Percentiles rank a stretch among this genome's conserved stretches.
phyloP scores from a whole-genome alignment of 2,888 invertebrate species.

The Dicyrtoma fusca region DNA sequence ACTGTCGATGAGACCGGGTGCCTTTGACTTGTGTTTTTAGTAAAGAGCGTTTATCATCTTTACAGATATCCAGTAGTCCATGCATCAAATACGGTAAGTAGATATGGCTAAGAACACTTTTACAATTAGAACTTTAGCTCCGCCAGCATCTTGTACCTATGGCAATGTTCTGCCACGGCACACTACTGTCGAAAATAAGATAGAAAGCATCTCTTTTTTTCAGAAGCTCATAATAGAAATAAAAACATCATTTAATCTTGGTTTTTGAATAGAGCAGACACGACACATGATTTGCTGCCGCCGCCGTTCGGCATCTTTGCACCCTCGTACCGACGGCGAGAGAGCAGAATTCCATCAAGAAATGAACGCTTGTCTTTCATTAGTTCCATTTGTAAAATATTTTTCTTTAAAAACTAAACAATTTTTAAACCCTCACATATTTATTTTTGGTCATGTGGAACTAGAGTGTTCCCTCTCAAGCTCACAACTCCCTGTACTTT shows the following conservation, averaged over 20 bases:
- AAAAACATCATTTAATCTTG: slow-evolving; percentile 37
- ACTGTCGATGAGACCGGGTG: slow-evolving; percentile 30
- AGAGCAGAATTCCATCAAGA: slow-evolving; percentile 4
- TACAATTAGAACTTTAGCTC: no score
- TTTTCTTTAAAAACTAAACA: no score
- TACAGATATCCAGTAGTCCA: neutral
- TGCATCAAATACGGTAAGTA: neutral
- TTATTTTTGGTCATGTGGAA: no score
- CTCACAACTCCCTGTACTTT: no score
- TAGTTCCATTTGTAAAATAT: slow-evolving; percentile 5
- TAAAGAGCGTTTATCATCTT: neutral
- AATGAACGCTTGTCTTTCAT: slow-evolving; percentile 29
- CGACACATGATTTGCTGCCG: slow-evolving; percentile 26
- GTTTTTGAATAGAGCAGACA: slow-evolving; percentile 24
- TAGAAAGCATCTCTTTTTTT: slow-evolving; percentile 32
- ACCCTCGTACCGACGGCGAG: neutral
- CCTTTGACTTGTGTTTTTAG: slow-evolving; percentile 30
- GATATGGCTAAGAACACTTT: no score
- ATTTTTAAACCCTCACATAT: no score
- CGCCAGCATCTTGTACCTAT: no score
- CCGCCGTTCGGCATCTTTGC: slow-evolving; percentile 13
- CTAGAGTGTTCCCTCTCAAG: no score
- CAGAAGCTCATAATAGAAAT: slow-evolving; percentile 35
- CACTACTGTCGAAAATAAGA: neutral
- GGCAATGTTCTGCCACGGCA: no score